A percentile compares a stretch with the other conserved stretches of the same genome.
phyloP scores from a whole-genome alignment of 64 coral and sea anemone species.

The Montipora foliosa region DNA sequence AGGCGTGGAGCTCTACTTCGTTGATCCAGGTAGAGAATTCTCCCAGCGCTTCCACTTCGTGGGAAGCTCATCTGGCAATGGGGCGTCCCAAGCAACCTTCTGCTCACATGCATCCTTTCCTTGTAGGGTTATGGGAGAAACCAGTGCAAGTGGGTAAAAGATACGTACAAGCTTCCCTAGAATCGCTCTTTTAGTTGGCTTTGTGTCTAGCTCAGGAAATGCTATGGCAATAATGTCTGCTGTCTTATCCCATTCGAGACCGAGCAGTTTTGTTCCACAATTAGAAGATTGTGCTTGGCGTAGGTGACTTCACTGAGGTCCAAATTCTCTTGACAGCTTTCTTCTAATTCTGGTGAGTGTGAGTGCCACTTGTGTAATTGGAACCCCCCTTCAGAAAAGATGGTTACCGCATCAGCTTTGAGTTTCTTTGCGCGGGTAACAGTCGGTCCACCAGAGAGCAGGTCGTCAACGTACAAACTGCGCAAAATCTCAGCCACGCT shows the following conservation, averaged over 20 bases:
- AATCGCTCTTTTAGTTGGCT: neutral
- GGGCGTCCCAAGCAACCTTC: conserved; percentile 27
- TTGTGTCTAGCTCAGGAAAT: conserved; percentile 3
- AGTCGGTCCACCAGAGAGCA: conserved; percentile 34
- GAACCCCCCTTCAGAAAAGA: conserved; percentile 28
- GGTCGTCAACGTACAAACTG: conserved; percentile 40
- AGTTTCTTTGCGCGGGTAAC: conserved; percentile 6
- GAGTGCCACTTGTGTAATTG: conserved; percentile 49
- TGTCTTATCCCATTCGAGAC: conserved; percentile 18
- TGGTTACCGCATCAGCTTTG: conserved; percentile 3
- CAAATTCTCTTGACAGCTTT: neutral
- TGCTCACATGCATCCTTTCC: conserved; percentile 26
- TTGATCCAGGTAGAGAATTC: neutral
- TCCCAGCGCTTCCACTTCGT: conserved; percentile 17
- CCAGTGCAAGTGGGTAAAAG: conserved; percentile 20
- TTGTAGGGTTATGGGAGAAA: conserved; percentile 1
- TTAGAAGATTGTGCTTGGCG: conserved; percentile 3
- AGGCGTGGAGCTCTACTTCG: neutral
- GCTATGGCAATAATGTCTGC: neutral
- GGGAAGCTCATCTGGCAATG: neutral
- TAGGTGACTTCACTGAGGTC: conserved; percentile 1
- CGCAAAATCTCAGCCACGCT: conserved; percentile 38
- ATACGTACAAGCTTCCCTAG: conserved; percentile 26
- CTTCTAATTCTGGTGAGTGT: conserved; percentile 15
- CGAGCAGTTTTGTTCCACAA: neutral